Conservation (phyloP, 2,888 invertebrate genomes). For the Leptodirus hochenwartii region DNA sequence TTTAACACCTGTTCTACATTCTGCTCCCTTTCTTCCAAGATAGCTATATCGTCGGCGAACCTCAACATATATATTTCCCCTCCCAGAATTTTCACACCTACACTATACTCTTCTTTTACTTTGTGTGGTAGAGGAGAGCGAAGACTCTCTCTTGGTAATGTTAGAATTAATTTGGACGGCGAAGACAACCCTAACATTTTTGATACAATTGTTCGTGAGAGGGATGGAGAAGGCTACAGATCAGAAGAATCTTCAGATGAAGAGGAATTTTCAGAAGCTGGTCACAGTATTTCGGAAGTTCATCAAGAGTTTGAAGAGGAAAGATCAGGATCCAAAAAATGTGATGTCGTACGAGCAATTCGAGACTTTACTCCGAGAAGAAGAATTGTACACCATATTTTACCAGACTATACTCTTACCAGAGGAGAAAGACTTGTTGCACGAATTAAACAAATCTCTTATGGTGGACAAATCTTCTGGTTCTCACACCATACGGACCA, state of each 20-base stretch:
- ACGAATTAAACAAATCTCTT: not conserved
- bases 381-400: slow-evolving; percentile 5
- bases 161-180: slow-evolving; percentile 6
- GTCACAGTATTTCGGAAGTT: slow-evolving; percentile 5
- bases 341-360: slow-evolving; percentile 1
- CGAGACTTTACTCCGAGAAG: slow-evolving; percentile 6
- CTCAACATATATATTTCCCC: no score
- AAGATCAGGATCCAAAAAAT: slow-evolving; percentile 3
- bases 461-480: not conserved
- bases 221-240: slow-evolving; percentile 2
- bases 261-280: slow-evolving; percentile 5
- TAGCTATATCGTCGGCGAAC: no score
- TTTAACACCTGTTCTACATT: no score
- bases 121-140: slow-evolving; percentile 5
- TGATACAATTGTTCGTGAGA: slow-evolving; percentile 4
- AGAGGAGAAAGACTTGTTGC: slow-evolving; percentile 3
- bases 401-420: slow-evolving; percentile 4
- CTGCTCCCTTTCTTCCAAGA: no score
- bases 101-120: no score
- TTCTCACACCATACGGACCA: not conserved
- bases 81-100: no score
- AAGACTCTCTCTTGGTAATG: slow-evolving; percentile 3
- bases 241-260: slow-evolving; percentile 5
- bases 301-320: slow-evolving; percentile 3
- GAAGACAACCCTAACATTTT: slow-evolving; percentile 2